Evolutionary conservation across 2,113 vertebrate genomes (phyloP).

Genomic region (Odocoileus virginianus): DNA sequence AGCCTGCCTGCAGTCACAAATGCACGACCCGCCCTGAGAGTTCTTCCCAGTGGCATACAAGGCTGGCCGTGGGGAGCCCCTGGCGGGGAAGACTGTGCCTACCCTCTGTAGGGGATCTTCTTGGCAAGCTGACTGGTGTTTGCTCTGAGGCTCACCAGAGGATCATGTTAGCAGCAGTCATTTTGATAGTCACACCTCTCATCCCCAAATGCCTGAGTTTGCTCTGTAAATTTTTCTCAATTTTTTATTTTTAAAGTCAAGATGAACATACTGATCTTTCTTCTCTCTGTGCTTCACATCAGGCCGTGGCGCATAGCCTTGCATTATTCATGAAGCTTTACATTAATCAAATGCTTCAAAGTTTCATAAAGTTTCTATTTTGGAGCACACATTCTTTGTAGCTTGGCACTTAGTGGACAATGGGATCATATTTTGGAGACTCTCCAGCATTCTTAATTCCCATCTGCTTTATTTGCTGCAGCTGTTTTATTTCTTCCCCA

Average conservation of each 20-base stretch:
- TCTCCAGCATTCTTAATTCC: constrained; percentile 73
- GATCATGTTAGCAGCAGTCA: constrained; percentile 18
- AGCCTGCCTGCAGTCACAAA: not conserved
- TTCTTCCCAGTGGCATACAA: not conserved
- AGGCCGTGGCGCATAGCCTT: constrained; percentile 41
- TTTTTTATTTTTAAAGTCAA: constrained; percentile 10
- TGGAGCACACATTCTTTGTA: constrained; percentile 63
- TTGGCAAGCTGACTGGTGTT: not conserved
- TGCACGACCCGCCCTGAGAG: not conserved
- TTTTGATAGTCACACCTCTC: constrained; percentile 36
- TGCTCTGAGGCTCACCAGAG: not conserved
- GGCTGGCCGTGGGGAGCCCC: not conserved
- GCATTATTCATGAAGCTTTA: constrained; percentile 75
- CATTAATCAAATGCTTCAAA: constrained; percentile 71
- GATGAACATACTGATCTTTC: constrained; percentile 55
- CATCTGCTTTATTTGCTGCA: constrained; percentile 62
- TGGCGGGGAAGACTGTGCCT: not conserved
- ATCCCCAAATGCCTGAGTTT: constrained; percentile 27
- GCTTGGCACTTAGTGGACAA: constrained; percentile 49
- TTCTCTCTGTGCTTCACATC: constrained; percentile 52
- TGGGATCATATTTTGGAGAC: constrained; percentile 51
- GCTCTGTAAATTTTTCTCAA: constrained; percentile 36
- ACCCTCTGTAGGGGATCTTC: not conserved
- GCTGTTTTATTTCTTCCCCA: constrained; percentile 54
- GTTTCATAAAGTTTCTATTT: constrained; percentile 76